These are phyloP conservation scores for Odontamblyopus rebecca DNA, from an alignment of 2,797 vertebrate species.

Conservation along the genomic window DNA sequence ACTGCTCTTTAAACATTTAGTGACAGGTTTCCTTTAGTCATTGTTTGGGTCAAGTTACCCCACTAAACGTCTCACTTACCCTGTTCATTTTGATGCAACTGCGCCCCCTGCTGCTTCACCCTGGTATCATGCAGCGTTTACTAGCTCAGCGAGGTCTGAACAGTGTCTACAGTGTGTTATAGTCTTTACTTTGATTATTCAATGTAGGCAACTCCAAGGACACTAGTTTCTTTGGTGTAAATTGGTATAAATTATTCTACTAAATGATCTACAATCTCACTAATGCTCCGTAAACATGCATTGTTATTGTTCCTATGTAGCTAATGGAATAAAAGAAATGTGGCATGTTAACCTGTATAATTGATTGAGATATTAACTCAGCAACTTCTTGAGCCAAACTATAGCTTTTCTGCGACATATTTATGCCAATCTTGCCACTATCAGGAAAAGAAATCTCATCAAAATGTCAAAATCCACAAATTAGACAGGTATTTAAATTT, in stretches of 20 bases:
- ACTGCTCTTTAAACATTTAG: slow-evolving; percentile 29
- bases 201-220: background rate
- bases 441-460: background rate
- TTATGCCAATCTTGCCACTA: background rate
- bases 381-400: background rate
- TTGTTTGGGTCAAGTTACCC: background rate
- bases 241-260: background rate
- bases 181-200: background rate
- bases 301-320: background rate
- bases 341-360: no score
- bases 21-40: slow-evolving; percentile 20
- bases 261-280: background rate
- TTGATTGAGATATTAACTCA: background rate
- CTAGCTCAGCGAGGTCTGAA: background rate
- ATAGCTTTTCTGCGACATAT: background rate
- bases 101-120: slow-evolving; percentile 63
- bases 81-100: slow-evolving; percentile 46
- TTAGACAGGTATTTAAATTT: background rate
- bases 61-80: slow-evolving; percentile 11
- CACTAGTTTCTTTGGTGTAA: background rate
- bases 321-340: background rate
- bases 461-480: background rate
- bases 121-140: slow-evolving; percentile 15
- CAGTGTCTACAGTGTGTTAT: slow-evolving; percentile 6
- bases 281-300: background rate